Conservation (phyloP, 2,797 vertebrate genomes). For the Rhyacichthys aspro region DNA sequence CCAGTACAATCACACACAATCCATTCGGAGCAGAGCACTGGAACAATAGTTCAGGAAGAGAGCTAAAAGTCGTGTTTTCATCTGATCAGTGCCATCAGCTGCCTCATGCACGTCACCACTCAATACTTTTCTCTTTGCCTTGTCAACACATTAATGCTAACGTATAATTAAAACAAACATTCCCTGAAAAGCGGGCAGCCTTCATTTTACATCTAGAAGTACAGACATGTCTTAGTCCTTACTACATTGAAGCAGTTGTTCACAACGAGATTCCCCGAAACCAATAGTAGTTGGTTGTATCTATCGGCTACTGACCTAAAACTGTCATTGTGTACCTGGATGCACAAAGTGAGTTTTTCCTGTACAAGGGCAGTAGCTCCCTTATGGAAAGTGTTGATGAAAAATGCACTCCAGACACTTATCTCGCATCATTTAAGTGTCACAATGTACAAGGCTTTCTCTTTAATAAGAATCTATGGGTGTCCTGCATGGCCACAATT, state of each 20-base stretch:
- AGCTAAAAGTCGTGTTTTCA: neutral
- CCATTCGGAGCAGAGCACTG: neutral
- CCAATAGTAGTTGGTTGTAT: too few species aligned
- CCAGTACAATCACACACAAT: neutral
- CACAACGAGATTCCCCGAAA: too few species aligned
- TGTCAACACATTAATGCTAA: neutral
- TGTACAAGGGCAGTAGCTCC: slow-evolving; percentile 10
- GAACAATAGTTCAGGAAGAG: neutral
- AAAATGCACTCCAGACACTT: slow-evolving; percentile 11
- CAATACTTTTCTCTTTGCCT: neutral
- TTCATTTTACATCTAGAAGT: too few species aligned
- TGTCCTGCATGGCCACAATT: neutral
- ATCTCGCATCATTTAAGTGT: slow-evolving; percentile 24
- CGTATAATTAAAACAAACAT: too few species aligned
- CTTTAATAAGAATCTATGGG: slow-evolving; percentile 1
- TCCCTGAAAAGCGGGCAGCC: too few species aligned
- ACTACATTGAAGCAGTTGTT: too few species aligned
- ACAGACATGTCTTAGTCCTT: too few species aligned
- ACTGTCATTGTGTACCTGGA: slow-evolving; percentile 38
- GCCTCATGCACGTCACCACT: neutral
- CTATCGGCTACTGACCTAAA: slow-evolving; percentile 24
- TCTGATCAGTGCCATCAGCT: neutral
- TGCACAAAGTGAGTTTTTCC: slow-evolving; percentile 27
- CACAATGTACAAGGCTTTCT: slow-evolving; percentile 7
- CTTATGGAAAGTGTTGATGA: slow-evolving; percentile 2